A percentile compares a stretch with the other conserved stretches of the same genome.
phyloP scores from a whole-genome alignment of 2,113 vertebrate genomes.

The Myrmecophaga tridactyla region DNA sequence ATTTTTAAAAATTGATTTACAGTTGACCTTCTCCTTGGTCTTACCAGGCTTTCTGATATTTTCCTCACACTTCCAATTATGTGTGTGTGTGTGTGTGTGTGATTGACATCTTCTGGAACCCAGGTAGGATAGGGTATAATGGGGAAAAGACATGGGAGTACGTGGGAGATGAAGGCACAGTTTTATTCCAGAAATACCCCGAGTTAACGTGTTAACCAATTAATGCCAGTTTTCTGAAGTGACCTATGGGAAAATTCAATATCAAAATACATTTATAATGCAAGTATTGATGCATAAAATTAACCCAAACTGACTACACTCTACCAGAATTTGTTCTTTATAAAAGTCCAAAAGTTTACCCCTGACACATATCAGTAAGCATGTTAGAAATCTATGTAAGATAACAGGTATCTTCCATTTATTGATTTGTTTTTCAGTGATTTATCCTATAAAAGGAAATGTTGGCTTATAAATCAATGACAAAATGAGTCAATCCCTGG shows the following conservation, averaged over 20 bases:
- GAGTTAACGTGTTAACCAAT: neutral
- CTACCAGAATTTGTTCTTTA: neutral
- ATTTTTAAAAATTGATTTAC: neutral
- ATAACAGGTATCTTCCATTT: neutral
- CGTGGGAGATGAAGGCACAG: neutral
- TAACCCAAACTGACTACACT: neutral
- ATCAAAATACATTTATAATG: neutral
- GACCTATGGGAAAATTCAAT: conserved; percentile 5
- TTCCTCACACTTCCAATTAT: neutral
- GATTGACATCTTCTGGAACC: neutral
- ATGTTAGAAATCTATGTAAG: neutral
- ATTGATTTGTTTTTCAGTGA: neutral
- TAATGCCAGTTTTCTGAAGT: conserved; percentile 7
- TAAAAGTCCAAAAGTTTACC: neutral
- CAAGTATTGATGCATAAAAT: neutral
- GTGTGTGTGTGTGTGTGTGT: neutral
- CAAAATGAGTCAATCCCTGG: neutral
- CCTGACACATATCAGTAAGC: neutral
- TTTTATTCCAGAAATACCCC: neutral
- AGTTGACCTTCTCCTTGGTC: neutral
- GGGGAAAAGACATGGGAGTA: neutral
- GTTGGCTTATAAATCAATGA: neutral
- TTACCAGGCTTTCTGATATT: neutral
- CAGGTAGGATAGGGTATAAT: neutral
- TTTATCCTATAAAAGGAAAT: neutral